Evolutionary conservation across 1,140 invertebrate genomes (phyloP), one percentile per base, ranked within the genome.

Genomic region (Ephestia elutella): DNA sequence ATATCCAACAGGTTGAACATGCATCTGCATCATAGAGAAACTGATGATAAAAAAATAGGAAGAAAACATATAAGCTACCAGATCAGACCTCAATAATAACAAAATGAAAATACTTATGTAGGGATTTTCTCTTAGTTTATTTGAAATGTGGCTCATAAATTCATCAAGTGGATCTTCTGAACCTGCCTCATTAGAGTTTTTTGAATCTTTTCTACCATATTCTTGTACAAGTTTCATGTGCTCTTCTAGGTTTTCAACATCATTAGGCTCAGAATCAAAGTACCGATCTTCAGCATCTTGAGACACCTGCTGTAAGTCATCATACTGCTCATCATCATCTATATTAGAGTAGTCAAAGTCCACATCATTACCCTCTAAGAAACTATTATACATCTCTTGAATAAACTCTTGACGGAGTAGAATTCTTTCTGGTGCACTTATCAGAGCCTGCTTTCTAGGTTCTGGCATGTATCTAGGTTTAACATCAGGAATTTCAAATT

Each of bases 271-370:
- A 8, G 92, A 92, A 80, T 96, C 95, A 90, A 97, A 97, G 78
- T 97, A 97, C 78, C 93, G 94, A 71, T 97, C 96, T 87, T 97
- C 95, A 70, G 93, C 94, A 88, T 97, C 96, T 71, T 78, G 81
- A n/a, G 82, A 82, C 21, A 82, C 72, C 65, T 93, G 90, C 32
- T 93, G 90, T 3, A 95, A 78, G 71, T 94, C 92, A 90, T 97
- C 96, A 85, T 95, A 96, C 18, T 92, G 91, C 35, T 93, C 90
- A 88, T 96, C 95, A 60, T 93, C 88, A 80, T 96, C 95, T 0
- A 96, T 92, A 59, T 82, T 86, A 54, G 90, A 90, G 71, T 98
- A 98, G 86, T 98, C 95, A 90, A 96, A 95, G 68, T 95, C 93
- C 48, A 73, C 67, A 87, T 98, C 97, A 75, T 93, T 92, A 0